phyloP scores from a whole-genome alignment of 2,888 invertebrate species.

The Rapana venosa region DNA sequence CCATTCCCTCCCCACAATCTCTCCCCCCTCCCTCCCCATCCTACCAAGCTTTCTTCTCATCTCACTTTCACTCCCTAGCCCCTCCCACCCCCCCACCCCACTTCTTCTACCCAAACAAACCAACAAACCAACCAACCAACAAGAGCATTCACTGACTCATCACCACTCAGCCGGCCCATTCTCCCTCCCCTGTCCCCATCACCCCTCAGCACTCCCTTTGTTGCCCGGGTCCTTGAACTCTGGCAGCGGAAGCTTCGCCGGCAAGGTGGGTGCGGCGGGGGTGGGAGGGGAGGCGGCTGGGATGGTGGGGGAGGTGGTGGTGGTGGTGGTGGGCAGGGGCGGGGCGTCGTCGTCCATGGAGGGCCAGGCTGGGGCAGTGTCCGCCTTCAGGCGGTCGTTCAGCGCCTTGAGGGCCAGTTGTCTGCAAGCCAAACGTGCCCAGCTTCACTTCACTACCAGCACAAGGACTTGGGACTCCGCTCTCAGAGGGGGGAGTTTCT shows the following conservation, averaged over 20 bases:
- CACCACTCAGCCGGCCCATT: too few relatives aligned
- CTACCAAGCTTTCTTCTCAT: neutral
- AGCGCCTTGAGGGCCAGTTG: conserved; percentile 96
- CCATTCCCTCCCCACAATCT: too few relatives aligned
- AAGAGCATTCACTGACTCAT: too few relatives aligned
- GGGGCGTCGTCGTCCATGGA: conserved; percentile 72
- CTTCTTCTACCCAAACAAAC: neutral
- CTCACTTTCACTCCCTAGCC: neutral
- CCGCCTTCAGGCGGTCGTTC: conserved; percentile 86
- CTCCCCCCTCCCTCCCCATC: neutral
- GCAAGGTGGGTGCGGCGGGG: neutral
- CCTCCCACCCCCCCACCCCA: neutral
- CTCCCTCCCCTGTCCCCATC: neutral
- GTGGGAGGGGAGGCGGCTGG: neutral
- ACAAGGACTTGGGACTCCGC: too few relatives aligned
- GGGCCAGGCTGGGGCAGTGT: conserved; percentile 72
- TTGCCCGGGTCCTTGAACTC: conserved; percentile 33
- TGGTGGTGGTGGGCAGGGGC: conserved; percentile 38
- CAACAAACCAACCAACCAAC: too few relatives aligned
- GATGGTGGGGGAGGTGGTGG: neutral
- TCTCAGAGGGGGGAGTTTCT: neutral
- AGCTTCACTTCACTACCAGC: neutral
- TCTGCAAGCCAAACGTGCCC: conserved; percentile 81
- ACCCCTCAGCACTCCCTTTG: conserved; percentile 5
- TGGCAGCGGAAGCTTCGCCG: conserved; percentile 28